Evolutionary conservation across 2,888 invertebrate species (phyloP).

Genomic region (Psococerastis gibbosa): DNA sequence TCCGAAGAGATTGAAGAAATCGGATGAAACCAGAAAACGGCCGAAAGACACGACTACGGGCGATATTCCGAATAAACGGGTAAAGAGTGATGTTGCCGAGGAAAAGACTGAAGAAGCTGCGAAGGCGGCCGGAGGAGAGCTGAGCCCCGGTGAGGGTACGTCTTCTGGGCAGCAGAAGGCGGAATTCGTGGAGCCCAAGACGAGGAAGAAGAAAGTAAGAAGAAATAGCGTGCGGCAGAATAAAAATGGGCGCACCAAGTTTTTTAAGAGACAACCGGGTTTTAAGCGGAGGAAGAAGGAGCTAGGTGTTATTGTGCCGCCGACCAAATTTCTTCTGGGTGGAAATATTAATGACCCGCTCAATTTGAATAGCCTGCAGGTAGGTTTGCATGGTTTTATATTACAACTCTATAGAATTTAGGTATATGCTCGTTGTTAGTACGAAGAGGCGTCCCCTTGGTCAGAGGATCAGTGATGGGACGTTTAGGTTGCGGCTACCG

Average conservation of each 20-base stretch:
- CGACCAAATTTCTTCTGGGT: slow-evolving; percentile 82
- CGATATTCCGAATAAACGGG: neutral
- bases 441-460: too few species aligned
- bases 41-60: neutral
- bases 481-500: too few species aligned
- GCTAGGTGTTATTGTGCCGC: slow-evolving; percentile 41
- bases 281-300: slow-evolving; percentile 7
- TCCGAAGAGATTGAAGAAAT: too few species aligned
- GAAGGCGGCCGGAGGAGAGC: neutral
- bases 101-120: neutral
- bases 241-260: neutral
- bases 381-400: slow-evolving; percentile 22
- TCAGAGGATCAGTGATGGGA: too few species aligned
- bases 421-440: too few species aligned
- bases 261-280: neutral
- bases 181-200: neutral
- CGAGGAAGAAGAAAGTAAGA: neutral
- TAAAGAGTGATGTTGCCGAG: neutral
- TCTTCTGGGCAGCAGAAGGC: too few species aligned
- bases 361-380: slow-evolving; percentile 70
- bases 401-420: too few species aligned
- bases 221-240: neutral
- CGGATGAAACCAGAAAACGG: too few species aligned
- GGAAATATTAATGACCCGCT: slow-evolving; percentile 91
- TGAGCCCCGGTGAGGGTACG: neutral